These are phyloP conservation scores for Neelides folsomi DNA, from an alignment of 2,888 invertebrate species.

Conservation along the genomic window DNA sequence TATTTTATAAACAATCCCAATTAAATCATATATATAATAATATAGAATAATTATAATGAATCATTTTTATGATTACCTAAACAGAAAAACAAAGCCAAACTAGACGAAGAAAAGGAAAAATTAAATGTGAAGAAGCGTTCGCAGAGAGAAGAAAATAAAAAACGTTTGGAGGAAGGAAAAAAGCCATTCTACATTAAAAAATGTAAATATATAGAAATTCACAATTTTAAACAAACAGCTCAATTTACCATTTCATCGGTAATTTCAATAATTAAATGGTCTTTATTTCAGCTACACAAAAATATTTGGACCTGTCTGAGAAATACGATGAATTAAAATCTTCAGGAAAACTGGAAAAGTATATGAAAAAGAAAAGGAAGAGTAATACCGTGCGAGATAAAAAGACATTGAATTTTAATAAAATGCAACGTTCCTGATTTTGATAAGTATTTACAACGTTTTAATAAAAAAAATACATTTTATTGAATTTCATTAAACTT, in stretches of 20 bases:
- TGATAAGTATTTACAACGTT: too few relatives aligned
- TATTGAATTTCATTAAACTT: too few relatives aligned
- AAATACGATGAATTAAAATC: constrained; percentile 70
- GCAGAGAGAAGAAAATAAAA: constrained; percentile 46
- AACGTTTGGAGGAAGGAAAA: constrained; percentile 51
- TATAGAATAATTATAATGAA: neutral
- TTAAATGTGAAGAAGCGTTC: constrained; percentile 44
- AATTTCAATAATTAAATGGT: constrained; percentile 2
- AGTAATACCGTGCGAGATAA: constrained; percentile 47
- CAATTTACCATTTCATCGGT: too few relatives aligned
- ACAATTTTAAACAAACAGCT: neutral
- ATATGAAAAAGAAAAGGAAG: constrained; percentile 65
- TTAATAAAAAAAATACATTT: too few relatives aligned
- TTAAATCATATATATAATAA: neutral
- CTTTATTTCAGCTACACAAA: constrained; percentile 57
- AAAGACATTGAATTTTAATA: constrained; percentile 34
- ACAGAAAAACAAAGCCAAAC: constrained; percentile 60
- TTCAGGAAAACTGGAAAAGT: constrained; percentile 61
- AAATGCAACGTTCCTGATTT: too few relatives aligned
- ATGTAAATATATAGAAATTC: constrained; percentile 44
- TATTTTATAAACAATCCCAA: neutral
- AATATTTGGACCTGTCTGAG: constrained; percentile 57
- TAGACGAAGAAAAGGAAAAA: constrained; percentile 47
- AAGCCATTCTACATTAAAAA: constrained; percentile 59
- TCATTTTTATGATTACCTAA: neutral